Base-by-base conservation (phyloP, 2,113 vertebrate genomes). In the Dromiciops gliroides region DNA sequence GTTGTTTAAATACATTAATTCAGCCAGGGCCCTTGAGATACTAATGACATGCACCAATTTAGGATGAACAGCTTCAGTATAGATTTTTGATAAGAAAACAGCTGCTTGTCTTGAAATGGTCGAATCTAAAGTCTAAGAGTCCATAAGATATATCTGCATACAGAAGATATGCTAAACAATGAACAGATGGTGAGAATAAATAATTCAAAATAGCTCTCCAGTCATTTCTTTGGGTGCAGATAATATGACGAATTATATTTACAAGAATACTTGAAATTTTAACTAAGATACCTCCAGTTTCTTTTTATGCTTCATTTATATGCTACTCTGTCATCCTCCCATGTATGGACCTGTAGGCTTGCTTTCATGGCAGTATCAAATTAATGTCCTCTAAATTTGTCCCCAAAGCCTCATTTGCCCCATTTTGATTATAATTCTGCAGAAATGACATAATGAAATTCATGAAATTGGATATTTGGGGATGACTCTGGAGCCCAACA, bases 101-200 rank as follows among this genome's bases (percentile, higher is more conserved):
- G 96, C 97, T 98, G 98, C 96, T 98, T 89, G 48, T 97, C 92
- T 98, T 98, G 95, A 95, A 97, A 97, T 94, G 89, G 92, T 94
- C 93, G 67, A 95, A 95, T 90, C 96, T 97, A 97, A 93, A 97
- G 95, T 97, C 96, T 95, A 96, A 97, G 12, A 98, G 96, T 97
- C 97, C 96, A 95, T 92, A 96, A 97, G 89, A 98, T 93, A 95
- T 94, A 93, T 92, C 95, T 98, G 91, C 83, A 94, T 49, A 50
- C 90, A 88, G 89, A 97, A 97, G 95, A 96, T 97, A 97, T 89
- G 94, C 96, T 96, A 93, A 96, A 95, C 89, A 96, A 97, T 83
- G 96, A 98, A 90, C 97, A 98, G 98, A 98, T 98, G 98, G 97
- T 95, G 94, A 90, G 92, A 96, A 96, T 97, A 98, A 98, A 98